Evolutionary conservation across 1,140 invertebrate genomes (phyloP).

Genomic region (Oreohelix idahoensis): DNA sequence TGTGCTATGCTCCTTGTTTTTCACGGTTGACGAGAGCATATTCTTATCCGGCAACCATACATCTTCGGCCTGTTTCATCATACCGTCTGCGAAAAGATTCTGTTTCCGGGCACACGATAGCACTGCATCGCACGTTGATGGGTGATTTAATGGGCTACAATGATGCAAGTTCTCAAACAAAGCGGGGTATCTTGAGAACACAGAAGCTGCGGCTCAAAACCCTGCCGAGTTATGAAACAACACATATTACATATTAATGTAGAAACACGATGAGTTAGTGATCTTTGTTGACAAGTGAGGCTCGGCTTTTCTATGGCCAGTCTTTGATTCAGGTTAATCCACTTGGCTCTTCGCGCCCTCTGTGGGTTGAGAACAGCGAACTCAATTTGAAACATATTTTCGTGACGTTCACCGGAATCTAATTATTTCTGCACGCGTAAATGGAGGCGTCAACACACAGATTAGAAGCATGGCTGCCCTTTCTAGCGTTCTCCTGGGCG

Average conservation of each 20-base stretch:
- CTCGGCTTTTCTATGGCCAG: neutral
- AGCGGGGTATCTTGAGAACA: neutral
- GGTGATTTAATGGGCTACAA: neutral
- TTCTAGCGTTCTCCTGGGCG: neutral
- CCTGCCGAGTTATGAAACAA: neutral
- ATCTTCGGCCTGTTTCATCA: neutral
- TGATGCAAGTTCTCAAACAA: neutral
- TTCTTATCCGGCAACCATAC: neutral
- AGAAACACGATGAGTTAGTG: neutral
- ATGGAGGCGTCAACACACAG: neutral
- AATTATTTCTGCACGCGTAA: neutral
- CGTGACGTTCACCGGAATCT: slow-evolving; percentile 1
- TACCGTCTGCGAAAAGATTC: neutral
- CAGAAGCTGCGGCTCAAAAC: neutral
- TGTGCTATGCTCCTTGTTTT: neutral
- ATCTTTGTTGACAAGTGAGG: neutral
- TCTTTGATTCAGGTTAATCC: slow-evolving; percentile 4
- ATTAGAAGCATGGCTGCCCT: neutral
- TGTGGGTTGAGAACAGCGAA: neutral
- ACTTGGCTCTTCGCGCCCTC: neutral
- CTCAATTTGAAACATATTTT: slow-evolving; percentile 9
- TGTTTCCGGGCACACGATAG: neutral
- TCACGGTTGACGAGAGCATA: neutral
- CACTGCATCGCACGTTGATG: neutral
- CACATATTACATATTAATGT: slow-evolving; percentile 2